These are phyloP conservation scores for Leptodactylus fuscus DNA, from an alignment of 2,113 vertebrate species.

Conservation along the genomic window DNA sequence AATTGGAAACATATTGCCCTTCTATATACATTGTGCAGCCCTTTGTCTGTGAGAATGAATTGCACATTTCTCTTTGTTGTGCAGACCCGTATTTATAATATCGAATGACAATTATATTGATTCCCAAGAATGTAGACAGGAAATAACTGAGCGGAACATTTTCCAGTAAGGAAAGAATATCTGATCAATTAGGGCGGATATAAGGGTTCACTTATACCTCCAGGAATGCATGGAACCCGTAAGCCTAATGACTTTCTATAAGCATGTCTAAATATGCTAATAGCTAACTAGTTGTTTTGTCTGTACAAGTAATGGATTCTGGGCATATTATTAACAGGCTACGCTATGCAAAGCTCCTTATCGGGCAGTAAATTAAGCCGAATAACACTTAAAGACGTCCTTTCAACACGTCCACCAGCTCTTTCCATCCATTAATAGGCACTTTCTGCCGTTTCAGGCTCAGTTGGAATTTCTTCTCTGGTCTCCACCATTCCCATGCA, in stretches of 20 bases:
- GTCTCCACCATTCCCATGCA: no score
- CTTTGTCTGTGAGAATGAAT: not conserved
- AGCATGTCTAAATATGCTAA: conserved; percentile 6
- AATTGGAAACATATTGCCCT: not conserved
- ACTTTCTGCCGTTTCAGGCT: no score
- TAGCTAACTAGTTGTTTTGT: not conserved
- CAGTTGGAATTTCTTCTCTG: no score
- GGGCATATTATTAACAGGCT: not conserved
- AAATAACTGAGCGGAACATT: conserved; percentile 16
- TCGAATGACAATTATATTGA: conserved; percentile 34
- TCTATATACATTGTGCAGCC: not conserved
- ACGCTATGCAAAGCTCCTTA: not conserved
- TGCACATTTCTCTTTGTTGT: not conserved
- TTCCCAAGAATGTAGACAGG: conserved; percentile 27
- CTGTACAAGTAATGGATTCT: not conserved
- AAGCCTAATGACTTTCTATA: conserved; percentile 11
- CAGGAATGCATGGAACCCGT: not conserved
- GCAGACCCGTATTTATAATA: conserved; percentile 3
- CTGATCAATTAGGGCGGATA: conserved; percentile 20
- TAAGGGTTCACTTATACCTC: not conserved
- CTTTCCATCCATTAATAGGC: no score
- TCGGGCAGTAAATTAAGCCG: no score
- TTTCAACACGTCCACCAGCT: no score
- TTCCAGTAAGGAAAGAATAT: conserved; percentile 38
- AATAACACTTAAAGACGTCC: no score